These are phyloP conservation scores for Griposia aprilina DNA, from an alignment of 2,888 invertebrate genomes.

Conservation along the genomic window DNA sequence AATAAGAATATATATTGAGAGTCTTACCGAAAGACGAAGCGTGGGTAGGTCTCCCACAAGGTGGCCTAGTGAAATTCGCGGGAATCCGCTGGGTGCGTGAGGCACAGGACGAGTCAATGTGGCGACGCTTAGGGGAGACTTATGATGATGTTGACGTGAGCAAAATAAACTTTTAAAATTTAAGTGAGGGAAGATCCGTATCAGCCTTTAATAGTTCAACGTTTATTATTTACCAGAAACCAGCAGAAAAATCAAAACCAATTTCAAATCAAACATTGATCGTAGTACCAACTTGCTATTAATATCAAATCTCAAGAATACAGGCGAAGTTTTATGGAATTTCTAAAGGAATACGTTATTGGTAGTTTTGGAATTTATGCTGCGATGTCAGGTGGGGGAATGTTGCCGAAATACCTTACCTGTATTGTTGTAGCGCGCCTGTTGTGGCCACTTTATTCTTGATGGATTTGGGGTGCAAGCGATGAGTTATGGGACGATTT, in stretches of 20 bases:
- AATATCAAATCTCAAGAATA: conserved; percentile 47
- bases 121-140: neutral
- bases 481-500: neutral
- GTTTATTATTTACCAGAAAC: neutral
- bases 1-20: neutral
- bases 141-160: neutral
- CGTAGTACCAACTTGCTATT: conserved; percentile 11
- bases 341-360: conserved; percentile 52
- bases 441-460: conserved; percentile 61
- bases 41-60: neutral
- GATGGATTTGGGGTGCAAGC: conserved; percentile 29
- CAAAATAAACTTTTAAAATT: neutral
- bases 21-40: neutral
- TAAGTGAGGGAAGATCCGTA: neutral
- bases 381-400: conserved; percentile 68
- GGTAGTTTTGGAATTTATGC: conserved; percentile 74
- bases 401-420: conserved; percentile 47
- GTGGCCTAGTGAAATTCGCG: neutral
- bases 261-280: conserved; percentile 24
- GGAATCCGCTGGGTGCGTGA: too few species aligned
- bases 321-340: conserved; percentile 46
- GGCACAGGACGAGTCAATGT: neutral
- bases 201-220: neutral
- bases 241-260: conserved; percentile 1
- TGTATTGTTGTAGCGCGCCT: conserved; percentile 54